Conservation (phyloP, 2,797 vertebrate genomes). For the Sebastes iracundus region DNA sequence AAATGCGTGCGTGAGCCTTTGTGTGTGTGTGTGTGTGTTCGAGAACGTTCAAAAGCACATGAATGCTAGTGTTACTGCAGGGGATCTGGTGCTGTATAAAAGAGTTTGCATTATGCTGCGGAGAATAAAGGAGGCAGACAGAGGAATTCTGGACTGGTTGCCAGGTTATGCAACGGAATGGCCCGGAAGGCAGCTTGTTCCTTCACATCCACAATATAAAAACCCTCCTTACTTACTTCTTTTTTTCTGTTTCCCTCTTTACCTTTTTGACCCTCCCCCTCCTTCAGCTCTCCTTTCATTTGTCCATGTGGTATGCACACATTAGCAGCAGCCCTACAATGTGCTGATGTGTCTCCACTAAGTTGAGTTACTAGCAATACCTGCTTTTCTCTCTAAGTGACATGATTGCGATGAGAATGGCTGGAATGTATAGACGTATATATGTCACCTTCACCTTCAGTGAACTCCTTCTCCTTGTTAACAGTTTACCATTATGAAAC, state of each 20-base stretch:
- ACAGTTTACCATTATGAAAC: not conserved
- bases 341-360: not conserved
- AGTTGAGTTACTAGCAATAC: slow-evolving; percentile 1
- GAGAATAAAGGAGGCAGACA: not conserved
- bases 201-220: not conserved
- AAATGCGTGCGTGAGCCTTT: not conserved
- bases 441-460: not conserved
- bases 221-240: not conserved
- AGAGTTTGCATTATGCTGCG: slow-evolving; percentile 20
- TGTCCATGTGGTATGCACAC: not conserved
- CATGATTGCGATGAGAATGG: not conserved
- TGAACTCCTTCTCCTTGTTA: not conserved
- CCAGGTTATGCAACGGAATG: not conserved
- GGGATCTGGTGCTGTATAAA: slow-evolving; percentile 21
- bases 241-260: not conserved
- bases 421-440: not conserved
- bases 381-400: not conserved
- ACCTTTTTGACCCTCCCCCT: not conserved
- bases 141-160: not conserved
- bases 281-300: not conserved
- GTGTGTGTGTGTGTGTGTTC: not conserved
- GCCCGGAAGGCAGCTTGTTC: not conserved
- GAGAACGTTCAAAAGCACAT: slow-evolving; percentile 4
- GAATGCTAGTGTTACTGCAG: slow-evolving; percentile 33
- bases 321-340: not conserved